These are phyloP conservation scores for Mastomys natalensis DNA, from an alignment of 2,113 vertebrate species.

Conservation along the genomic window DNA sequence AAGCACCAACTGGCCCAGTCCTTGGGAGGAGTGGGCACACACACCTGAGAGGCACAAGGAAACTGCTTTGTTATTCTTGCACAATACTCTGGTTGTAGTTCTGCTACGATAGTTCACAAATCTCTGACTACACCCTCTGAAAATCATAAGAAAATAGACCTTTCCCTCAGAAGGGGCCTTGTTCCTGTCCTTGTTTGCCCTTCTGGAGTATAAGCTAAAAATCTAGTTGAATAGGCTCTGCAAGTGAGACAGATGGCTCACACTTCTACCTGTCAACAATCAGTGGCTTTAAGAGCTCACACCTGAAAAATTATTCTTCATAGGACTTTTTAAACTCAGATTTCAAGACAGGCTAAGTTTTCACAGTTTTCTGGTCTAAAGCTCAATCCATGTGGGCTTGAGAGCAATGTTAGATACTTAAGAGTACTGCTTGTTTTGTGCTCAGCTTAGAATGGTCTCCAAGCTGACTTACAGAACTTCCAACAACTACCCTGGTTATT, in stretches of 20 bases:
- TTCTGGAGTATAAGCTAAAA: neutral
- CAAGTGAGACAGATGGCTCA: neutral
- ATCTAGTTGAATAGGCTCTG: neutral
- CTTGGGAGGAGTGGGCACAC: neutral
- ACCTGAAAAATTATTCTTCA: neutral
- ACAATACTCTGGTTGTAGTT: neutral
- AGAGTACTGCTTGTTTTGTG: neutral
- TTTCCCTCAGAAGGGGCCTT: neutral
- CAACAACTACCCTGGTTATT: neutral
- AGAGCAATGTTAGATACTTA: neutral
- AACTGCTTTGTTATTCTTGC: neutral
- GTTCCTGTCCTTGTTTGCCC: neutral
- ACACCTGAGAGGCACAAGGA: neutral
- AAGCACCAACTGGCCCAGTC: neutral
- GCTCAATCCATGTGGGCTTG: neutral
- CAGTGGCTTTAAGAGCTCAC: neutral
- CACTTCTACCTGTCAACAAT: neutral
- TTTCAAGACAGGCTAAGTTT: neutral
- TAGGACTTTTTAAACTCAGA: neutral
- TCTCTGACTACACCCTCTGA: accelerated
- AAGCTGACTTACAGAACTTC: neutral
- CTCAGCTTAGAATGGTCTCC: neutral
- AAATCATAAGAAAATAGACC: neutral
- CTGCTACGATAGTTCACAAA: neutral
- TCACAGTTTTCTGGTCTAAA: neutral